Evolutionary conservation across 2,797 vertebrate genomes (phyloP).

Genomic region (Aplochiton taeniatus): DNA sequence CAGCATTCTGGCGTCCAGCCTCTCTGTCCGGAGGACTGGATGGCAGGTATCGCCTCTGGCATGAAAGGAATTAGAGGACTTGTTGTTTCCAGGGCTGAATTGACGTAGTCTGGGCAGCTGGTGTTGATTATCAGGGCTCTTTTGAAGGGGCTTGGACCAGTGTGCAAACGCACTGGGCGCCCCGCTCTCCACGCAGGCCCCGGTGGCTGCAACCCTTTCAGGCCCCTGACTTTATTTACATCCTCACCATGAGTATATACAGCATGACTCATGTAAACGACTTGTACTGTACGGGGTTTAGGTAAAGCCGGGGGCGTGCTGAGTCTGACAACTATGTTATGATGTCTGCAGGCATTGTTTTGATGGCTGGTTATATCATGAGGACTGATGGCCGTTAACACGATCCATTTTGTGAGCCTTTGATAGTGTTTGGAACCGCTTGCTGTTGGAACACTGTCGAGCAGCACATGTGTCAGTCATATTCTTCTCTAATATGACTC

Average conservation of each 20-base stretch:
- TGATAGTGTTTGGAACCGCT: slow-evolving; percentile 16
- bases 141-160: slow-evolving; percentile 65
- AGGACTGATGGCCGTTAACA: slow-evolving; percentile 30
- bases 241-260: slow-evolving; percentile 52
- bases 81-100: slow-evolving; percentile 68
- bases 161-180: slow-evolving; percentile 54
- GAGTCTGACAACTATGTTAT: not conserved
- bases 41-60: slow-evolving; percentile 72
- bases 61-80: slow-evolving; percentile 72
- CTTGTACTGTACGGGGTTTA: slow-evolving; percentile 39
- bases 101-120: slow-evolving; percentile 73
- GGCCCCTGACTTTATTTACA: slow-evolving; percentile 57
- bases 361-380: slow-evolving; percentile 23
- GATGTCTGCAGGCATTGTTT: slow-evolving; percentile 20
- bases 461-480: slow-evolving; percentile 34
- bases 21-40: slow-evolving; percentile 43
- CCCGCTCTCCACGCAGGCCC: slow-evolving; percentile 53
- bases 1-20: slow-evolving; percentile 21
- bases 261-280: slow-evolving; percentile 50
- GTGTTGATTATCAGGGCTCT: slow-evolving; percentile 75
- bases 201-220: slow-evolving; percentile 48
- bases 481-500: slow-evolving; percentile 13
- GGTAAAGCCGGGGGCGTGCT: slow-evolving; percentile 24
- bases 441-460: slow-evolving; percentile 19
- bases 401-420: slow-evolving; percentile 13